phyloP scores from a whole-genome alignment of 2,797 vertebrate genomes.

The Chloroceryle amazona region DNA sequence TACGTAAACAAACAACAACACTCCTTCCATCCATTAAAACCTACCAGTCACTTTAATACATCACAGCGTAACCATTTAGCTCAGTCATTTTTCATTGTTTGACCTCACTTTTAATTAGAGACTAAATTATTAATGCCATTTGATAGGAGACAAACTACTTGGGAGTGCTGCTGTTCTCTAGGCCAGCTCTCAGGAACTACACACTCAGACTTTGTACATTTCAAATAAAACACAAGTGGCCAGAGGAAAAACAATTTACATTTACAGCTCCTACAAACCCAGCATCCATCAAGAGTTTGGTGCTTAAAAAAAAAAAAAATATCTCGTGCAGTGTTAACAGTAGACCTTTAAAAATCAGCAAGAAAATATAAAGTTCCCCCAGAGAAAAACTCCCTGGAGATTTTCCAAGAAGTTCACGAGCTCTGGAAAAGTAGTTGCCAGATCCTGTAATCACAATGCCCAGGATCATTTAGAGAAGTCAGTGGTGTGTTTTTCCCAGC shows the following conservation, averaged over 20 bases:
- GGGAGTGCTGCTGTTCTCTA: conserved; percentile 73
- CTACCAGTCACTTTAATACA: conserved; percentile 74
- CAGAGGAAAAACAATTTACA: conserved; percentile 78
- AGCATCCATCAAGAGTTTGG: conserved; percentile 68
- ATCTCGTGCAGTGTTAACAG: background rate
- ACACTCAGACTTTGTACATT: conserved; percentile 78
- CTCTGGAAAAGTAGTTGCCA: conserved; percentile 62
- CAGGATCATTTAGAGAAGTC: background rate
- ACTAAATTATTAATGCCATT: conserved; percentile 88
- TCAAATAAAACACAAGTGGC: conserved; percentile 80
- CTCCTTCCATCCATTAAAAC: conserved; percentile 71
- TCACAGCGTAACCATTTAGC: conserved; percentile 76
- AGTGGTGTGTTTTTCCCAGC: background rate
- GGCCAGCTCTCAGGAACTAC: conserved; percentile 72
- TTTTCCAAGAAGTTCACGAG: conserved; percentile 49
- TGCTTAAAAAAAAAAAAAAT: background rate
- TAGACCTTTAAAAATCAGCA: conserved; percentile 38
- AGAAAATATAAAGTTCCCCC: conserved; percentile 61
- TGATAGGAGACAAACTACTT: conserved; percentile 82
- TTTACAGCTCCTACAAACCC: conserved; percentile 61
- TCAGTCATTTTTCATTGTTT: conserved; percentile 86
- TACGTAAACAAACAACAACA: conserved; percentile 36
- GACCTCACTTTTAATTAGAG: conserved; percentile 92
- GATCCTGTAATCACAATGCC: conserved; percentile 12
- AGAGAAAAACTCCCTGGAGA: conserved; percentile 59